phyloP scores from a whole-genome alignment of 1,140 invertebrate genomes.

The Bombus soroeensis region DNA sequence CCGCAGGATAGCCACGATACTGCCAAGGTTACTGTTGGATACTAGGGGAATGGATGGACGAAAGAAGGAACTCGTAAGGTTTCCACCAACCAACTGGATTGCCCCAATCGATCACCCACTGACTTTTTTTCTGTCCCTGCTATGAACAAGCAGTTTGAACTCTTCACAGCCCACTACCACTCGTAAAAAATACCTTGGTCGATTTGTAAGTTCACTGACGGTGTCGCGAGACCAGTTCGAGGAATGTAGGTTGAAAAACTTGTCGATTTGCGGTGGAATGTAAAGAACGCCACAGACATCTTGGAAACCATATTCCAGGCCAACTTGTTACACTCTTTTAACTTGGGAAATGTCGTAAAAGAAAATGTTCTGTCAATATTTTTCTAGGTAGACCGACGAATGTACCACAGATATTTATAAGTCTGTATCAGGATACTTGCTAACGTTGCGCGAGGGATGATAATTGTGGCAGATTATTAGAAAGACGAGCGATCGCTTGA shows the following conservation, averaged over 20 bases:
- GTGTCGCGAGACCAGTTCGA: neutral
- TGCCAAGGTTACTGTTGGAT: conserved; percentile 15
- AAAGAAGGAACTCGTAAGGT: conserved; percentile 52
- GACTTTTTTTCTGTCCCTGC: conserved; percentile 35
- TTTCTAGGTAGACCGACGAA: too few relatives aligned
- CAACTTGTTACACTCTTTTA: too few relatives aligned
- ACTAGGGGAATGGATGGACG: conserved; percentile 26
- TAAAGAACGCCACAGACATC: neutral
- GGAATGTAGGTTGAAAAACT: conserved; percentile 10
- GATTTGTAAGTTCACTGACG: conserved; percentile 40
- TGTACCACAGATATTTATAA: too few relatives aligned
- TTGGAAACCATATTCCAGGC: neutral
- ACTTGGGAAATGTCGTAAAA: too few relatives aligned
- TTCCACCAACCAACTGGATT: conserved; percentile 50
- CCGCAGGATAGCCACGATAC: conserved; percentile 12
- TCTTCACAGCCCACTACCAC: neutral
- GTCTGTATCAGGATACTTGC: too few relatives aligned
- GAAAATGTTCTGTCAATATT: too few relatives aligned
- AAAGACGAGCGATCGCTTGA: too few relatives aligned
- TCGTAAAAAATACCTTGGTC: conserved; percentile 40
- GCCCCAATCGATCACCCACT: conserved; percentile 55
- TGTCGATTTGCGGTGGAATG: neutral
- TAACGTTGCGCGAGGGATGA: too few relatives aligned
- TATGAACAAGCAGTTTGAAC: conserved; percentile 8
- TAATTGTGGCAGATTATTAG: too few relatives aligned